Base-by-base conservation (phyloP, 2,113 vertebrate genomes). In the Chrysochloris asiatica region DNA sequence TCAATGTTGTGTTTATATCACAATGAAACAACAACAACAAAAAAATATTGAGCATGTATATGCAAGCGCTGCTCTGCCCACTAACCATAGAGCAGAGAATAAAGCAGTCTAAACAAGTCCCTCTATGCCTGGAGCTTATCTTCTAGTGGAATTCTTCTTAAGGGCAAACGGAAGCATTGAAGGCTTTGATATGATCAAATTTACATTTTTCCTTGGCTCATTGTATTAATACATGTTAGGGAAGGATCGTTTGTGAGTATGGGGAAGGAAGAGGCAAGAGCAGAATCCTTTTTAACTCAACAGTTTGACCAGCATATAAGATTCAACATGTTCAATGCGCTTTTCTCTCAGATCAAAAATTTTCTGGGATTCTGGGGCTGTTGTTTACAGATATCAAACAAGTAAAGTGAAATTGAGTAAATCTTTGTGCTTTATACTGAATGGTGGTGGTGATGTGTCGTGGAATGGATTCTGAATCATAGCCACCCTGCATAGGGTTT, bases 361-460 rank as follows among this genome's bases (percentile, higher is more conserved):
- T 30, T n/a, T 24, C 28, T 36, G 36, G 75, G 85, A 76, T 81
- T 90, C 52, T 67, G n/a, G 91, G 45, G 92, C 89, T 94, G 75
- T 65, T 84, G 14, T 28, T 24, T 1, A 2, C 87, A 91, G 85
- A 96, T 83, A 85, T 93, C 92, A 86, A 78, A 93, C 47, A 47
- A n/a, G 65, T 63, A 36, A 69, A 45, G 2, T 73, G 4, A 92
- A 83, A 88, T 93, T 90, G 96, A 93, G 80, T 90, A 56, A 47
- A 80, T 79, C 28, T 61, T 77, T 93, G n/a, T 54, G 92, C 67
- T 83, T 95, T 86, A 61, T 82, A 19, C 45, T 52, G 45, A 56
- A 0, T n/a, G n/a, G n/a, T n/a, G n/a, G n/a, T n/a, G n/a, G n/a
- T n/a, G n/a, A n/a, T n/a, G n/a, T n/a, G n/a, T n/a, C n/a, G n/a